phyloP scores from a whole-genome alignment of 2,888 invertebrate species.

The Orchestes rusci region DNA sequence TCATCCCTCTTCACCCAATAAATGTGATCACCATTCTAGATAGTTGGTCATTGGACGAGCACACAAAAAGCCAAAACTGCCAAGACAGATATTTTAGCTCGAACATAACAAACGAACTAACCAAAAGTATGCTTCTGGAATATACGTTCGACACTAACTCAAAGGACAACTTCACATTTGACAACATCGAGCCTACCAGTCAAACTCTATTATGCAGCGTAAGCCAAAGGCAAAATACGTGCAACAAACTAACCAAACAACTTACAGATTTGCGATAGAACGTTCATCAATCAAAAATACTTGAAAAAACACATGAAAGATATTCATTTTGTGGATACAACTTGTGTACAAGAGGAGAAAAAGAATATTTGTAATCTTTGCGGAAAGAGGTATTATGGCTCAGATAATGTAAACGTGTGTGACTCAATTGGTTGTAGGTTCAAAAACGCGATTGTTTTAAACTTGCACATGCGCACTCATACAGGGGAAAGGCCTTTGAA shows the following conservation, averaged over 20 bases:
- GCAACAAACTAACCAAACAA: no score
- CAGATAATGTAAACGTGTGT: neutral
- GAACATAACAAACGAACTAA: constrained; percentile 33
- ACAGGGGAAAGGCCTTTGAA: constrained; percentile 41
- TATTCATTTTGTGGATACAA: constrained; percentile 32
- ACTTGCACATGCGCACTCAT: constrained; percentile 40
- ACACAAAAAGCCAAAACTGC: constrained; percentile 39
- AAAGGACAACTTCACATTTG: constrained; percentile 23
- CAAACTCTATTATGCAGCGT: constrained; percentile 34
- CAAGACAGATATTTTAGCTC: constrained; percentile 39
- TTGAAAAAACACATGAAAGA: constrained; percentile 37
- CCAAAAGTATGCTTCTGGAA: constrained; percentile 34
- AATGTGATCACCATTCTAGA: no score
- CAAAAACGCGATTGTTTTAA: constrained; percentile 37
- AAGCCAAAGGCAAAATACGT: no score
- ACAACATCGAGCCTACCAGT: constrained; percentile 25
- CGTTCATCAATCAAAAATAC: constrained; percentile 34
- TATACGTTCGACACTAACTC: constrained; percentile 29
- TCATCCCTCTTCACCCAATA: no score
- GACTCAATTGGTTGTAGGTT: constrained; percentile 32
- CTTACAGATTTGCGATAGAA: constrained; percentile 38
- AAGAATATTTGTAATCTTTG: constrained; percentile 40
- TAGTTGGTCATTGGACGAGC: constrained; percentile 41
- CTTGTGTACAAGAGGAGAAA: constrained; percentile 31
- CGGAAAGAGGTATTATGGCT: constrained; percentile 36